Evolutionary conservation across 2,888 invertebrate species (phyloP).

Genomic region (Digitonthophagus gazella): DNA sequence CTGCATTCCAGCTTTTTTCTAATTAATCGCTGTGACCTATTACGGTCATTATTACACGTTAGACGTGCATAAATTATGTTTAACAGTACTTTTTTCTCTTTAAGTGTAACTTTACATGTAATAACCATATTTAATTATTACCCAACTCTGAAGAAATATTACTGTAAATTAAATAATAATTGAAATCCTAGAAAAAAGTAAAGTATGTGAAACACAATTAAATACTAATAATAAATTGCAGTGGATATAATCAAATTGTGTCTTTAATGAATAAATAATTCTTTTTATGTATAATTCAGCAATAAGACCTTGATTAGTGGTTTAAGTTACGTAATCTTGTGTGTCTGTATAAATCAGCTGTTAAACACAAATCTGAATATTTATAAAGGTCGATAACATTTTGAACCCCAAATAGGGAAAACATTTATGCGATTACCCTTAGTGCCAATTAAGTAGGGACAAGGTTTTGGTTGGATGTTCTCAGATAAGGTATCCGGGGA

Average conservation of each 20-base stretch:
- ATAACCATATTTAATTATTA: too few species aligned
- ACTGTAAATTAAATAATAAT: background rate
- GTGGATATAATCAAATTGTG: background rate
- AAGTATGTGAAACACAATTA: background rate
- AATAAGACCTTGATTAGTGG: background rate
- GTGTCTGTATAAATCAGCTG: background rate
- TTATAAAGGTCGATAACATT: background rate
- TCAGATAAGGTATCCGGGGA: background rate
- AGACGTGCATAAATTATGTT: background rate
- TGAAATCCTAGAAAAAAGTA: background rate
- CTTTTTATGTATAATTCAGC: background rate
- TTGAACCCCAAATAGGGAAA: background rate
- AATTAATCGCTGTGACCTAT: background rate
- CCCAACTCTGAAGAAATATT: background rate
- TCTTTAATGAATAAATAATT: background rate
- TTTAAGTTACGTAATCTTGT: background rate
- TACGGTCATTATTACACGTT: background rate
- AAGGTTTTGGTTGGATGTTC: background rate
- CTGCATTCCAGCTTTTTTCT: background rate
- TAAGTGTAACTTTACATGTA: background rate
- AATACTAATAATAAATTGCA: background rate
- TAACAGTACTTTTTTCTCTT: background rate
- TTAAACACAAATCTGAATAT: background rate
- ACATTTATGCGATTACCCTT: background rate
- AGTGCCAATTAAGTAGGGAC: background rate